These are phyloP conservation scores for Prinia subflava DNA, from an alignment of 2,113 vertebrate genomes.

Conservation along the genomic window DNA sequence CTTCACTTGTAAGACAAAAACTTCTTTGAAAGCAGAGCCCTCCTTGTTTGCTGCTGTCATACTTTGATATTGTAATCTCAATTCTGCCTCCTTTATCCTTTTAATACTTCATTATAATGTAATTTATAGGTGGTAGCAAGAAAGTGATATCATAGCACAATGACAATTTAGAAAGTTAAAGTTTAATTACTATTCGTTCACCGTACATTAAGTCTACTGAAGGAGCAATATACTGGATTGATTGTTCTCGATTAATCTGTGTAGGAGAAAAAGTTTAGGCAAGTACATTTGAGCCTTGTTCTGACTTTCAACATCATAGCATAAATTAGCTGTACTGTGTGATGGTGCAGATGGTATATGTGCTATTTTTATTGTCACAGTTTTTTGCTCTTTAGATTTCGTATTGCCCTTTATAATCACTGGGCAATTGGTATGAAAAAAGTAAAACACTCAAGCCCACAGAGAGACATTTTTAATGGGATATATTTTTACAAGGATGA, in stretches of 20 bases:
- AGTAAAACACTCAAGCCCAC: neutral
- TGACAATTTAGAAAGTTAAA: slow-evolving; percentile 19
- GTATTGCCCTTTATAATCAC: neutral
- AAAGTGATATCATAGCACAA: neutral
- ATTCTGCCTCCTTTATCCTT: neutral
- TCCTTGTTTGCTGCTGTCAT: neutral
- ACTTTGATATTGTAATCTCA: slow-evolving; percentile 21
- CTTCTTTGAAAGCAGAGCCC: neutral
- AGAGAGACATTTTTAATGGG: neutral
- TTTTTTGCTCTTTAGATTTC: slow-evolving; percentile 16
- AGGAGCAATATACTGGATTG: neutral
- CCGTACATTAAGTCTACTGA: neutral
- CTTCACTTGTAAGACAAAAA: neutral
- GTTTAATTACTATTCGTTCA: slow-evolving; percentile 24
- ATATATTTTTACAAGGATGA: neutral
- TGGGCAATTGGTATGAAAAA: neutral
- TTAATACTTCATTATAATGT: slow-evolving; percentile 7
- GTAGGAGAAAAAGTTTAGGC: slow-evolving; percentile 7
- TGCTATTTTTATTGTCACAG: neutral
- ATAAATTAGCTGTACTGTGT: neutral
- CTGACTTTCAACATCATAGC: neutral
- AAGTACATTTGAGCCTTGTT: neutral
- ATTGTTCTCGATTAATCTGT: slow-evolving; percentile 10
- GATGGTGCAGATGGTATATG: slow-evolving; percentile 1
- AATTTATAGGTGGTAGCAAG: neutral